These are phyloP conservation scores for Microchrysa polita DNA, from an alignment of 2,888 invertebrate species.

Conservation along the genomic window DNA sequence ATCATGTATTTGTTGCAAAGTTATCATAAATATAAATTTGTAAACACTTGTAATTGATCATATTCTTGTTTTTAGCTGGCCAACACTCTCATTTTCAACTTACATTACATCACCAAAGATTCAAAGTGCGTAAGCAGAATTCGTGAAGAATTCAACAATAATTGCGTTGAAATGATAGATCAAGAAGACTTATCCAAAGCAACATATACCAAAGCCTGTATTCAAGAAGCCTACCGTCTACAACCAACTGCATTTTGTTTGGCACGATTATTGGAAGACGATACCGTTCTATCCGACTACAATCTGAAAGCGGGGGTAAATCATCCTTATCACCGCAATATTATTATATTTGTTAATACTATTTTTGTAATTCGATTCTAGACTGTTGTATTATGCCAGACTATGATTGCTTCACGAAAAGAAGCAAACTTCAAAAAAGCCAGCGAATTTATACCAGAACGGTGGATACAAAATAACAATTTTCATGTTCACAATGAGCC, in stretches of 20 bases:
- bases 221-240: conserved; percentile 75
- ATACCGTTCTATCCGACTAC: conserved; percentile 76
- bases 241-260: conserved; percentile 81
- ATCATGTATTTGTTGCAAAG: too few species aligned
- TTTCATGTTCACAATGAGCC: conserved; percentile 61
- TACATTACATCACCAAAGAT: conserved; percentile 78
- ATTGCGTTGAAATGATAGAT: conserved; percentile 68
- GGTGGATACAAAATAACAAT: conserved; percentile 72
- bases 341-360: conserved; percentile 1
- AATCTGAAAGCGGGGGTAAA: conserved; percentile 75
- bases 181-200: conserved; percentile 72
- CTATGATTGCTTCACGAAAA: conserved; percentile 81
- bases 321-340: neutral
- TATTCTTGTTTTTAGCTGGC: conserved; percentile 71
- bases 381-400: conserved; percentile 83
- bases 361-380: conserved; percentile 58
- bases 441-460: conserved; percentile 76
- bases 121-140: conserved; percentile 74
- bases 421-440: conserved; percentile 80
- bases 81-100: conserved; percentile 80
- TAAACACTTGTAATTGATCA: too few species aligned
- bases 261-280: conserved; percentile 78
- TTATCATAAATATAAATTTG: too few species aligned
- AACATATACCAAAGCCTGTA: conserved; percentile 81
- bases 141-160: conserved; percentile 69